Conservation (phyloP, 1,140 invertebrate species). For the Pararge aegeria region DNA sequence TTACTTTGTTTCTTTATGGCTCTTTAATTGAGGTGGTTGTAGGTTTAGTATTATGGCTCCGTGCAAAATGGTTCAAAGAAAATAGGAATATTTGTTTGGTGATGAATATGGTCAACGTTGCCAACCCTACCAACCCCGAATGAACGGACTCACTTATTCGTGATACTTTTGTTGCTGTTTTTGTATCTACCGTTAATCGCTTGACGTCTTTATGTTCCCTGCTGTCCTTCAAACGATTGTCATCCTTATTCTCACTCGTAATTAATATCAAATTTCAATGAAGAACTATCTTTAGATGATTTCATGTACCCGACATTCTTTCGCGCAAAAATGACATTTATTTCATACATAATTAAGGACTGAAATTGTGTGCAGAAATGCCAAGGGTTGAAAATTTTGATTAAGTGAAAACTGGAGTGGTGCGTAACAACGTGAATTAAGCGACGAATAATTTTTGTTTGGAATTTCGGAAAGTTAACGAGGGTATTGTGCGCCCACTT, state of each 20-base stretch:
- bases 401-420: constrained; percentile 20
- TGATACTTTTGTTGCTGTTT: constrained; percentile 40
- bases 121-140: constrained; percentile 26
- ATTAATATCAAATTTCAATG: background rate
- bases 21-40: no score
- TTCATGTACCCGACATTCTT: constrained; percentile 19
- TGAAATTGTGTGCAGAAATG: background rate
- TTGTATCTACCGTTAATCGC: constrained; percentile 39
- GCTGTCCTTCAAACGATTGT: background rate
- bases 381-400: constrained; percentile 16
- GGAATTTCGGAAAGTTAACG: constrained; percentile 3
- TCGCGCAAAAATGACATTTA: constrained; percentile 3
- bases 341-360: background rate
- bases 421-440: constrained; percentile 17
- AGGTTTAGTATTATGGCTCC: no score
- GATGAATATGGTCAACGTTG: no score
- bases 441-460: constrained; percentile 20
- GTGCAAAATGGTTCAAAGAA: no score
- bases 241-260: background rate
- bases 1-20: no score
- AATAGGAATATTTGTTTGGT: no score
- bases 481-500: background rate
- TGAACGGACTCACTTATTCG: constrained; percentile 34
- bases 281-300: constrained; percentile 25
- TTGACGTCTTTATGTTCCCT: constrained; percentile 33